Conservation (phyloP, 2,888 invertebrate genomes). For the Cantharis nigra region DNA sequence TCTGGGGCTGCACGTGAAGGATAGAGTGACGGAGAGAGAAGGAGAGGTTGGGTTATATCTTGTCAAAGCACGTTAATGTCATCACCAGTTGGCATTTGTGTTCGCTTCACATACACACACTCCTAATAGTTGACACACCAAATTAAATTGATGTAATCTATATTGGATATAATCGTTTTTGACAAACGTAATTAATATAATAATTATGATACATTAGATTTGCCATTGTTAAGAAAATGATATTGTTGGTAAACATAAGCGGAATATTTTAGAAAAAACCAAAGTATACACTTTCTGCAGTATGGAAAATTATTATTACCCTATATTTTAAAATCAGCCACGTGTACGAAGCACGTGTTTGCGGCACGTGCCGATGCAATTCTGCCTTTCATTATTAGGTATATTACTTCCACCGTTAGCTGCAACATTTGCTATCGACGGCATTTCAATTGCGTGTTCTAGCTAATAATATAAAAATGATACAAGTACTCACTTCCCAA, state of each 20-base stretch:
- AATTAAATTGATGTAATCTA: conserved; percentile 11
- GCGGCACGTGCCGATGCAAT: background rate
- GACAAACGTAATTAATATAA: background rate
- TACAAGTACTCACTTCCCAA: too few species aligned
- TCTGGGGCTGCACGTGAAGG: background rate
- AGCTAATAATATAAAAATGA: background rate
- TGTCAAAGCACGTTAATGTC: conserved; percentile 46
- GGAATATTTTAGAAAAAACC: background rate
- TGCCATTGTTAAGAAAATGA: background rate
- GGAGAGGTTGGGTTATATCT: conserved; percentile 37
- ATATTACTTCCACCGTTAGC: background rate
- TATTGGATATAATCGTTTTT: background rate
- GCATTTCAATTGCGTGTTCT: background rate
- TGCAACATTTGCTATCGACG: background rate
- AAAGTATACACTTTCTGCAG: background rate
- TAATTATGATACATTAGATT: background rate
- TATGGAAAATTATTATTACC: background rate
- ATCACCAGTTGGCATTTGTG: conserved; percentile 40
- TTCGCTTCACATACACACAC: conserved; percentile 6
- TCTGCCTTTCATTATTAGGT: background rate
- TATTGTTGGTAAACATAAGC: background rate
- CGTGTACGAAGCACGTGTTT: conserved; percentile 1
- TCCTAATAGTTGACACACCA: conserved; percentile 10
- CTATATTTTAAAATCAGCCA: background rate
- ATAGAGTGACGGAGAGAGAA: background rate